Percentiles rank a stretch among this genome's conserved stretches.
Conservation (phyloP, 2,113 vertebrate species). For the Pristiophorus japonicus region DNA sequence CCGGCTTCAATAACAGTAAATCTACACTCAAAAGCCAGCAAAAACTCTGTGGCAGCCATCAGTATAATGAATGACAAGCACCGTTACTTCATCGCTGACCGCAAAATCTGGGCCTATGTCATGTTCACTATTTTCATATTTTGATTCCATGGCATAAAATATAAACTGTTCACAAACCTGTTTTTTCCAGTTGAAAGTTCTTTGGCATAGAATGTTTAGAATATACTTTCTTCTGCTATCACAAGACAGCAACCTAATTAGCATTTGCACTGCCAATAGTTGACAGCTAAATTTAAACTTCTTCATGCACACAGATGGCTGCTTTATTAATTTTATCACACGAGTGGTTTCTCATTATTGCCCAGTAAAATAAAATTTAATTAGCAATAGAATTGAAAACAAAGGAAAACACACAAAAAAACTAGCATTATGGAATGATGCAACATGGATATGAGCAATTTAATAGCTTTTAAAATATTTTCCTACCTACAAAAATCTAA, state of each 20-base stretch:
- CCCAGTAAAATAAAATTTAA: background rate
- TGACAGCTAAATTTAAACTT: slow-evolving; percentile 6
- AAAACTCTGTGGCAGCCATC: background rate
- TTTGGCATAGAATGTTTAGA: background rate
- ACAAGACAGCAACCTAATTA: background rate
- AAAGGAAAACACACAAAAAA: background rate
- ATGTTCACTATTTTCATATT: background rate
- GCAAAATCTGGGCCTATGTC: background rate
- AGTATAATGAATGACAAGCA: background rate
- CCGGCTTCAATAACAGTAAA: background rate
- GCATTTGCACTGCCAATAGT: background rate
- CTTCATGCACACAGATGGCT: background rate
- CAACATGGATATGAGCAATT: background rate
- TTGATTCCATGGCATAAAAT: background rate
- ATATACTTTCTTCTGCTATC: background rate
- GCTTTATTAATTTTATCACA: background rate
- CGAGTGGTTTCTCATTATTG: background rate
- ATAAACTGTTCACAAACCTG: background rate
- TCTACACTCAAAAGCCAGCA: background rate
- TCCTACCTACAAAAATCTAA: background rate
- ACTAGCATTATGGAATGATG: background rate
- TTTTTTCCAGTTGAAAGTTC: background rate
- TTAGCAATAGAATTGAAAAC: background rate
- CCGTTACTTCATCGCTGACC: too few species aligned
- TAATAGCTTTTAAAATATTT: background rate